Base-by-base conservation (phyloP, 2,113 vertebrate genomes). In the Cairina moschata region DNA sequence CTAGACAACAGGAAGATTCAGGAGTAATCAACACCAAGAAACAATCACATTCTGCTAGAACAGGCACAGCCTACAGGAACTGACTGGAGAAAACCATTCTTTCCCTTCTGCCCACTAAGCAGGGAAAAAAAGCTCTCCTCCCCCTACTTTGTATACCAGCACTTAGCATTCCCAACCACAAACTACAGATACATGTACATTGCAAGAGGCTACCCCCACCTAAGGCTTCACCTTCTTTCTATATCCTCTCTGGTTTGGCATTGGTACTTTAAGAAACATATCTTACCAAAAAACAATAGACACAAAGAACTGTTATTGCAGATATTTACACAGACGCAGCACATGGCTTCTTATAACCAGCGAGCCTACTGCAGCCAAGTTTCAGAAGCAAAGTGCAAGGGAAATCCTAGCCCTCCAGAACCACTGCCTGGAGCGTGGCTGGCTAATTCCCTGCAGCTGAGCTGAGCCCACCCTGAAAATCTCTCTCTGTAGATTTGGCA, bases 391-490 rank as follows among this genome's bases (percentile, higher is more conserved):
- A 85, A 68, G 59, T 4, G 31, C 48, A 38, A 80, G 42, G n/a
- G 11, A 77, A 75, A 67, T 21, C 32, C n/a, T 6, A 16, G 22
- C 14, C 62, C 5, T 15, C 28, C 4, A 6, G 13, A 11, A 21
- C 8, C 50, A 20, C 36, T 62, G 26, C 59, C 36, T 32, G 12
- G 48, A 25, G 25, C 42, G 21, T 9, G 11, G 3, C 68, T 42
- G 29, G 42, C 40, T 68, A 44, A 94, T 42, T 46, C 60, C 23
- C 42, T 88, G 34, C 90, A 87, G 84, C 54, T 85, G 50, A 71
- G 31, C 11, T 46, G 32, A 38, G 40, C 36, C 48, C 4, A 8
- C 75, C 66, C 88, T 58, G 23, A 21, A 73, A 65, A 29, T 8
- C 22, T 15, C 32, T 15, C 10, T 23, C 28, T 59, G 56, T 18